Base-by-base conservation (phyloP, 2,797 vertebrate genomes). In the Neoniphon sammara region DNA sequence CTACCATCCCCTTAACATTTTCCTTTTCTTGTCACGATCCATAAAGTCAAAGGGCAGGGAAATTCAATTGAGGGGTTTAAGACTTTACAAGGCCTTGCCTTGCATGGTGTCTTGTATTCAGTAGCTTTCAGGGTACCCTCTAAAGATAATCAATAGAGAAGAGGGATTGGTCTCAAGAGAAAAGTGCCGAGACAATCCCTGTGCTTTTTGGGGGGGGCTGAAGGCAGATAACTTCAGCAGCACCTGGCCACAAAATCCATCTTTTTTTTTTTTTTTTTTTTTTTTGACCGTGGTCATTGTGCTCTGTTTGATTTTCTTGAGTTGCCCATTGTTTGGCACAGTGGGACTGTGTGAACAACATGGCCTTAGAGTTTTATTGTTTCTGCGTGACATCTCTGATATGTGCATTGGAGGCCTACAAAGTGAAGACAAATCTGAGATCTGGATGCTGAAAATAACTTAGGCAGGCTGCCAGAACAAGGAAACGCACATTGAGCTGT, bases 401-500 rank as follows among this genome's bases (percentile, higher is more conserved):
- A 87, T 88, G 83, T 87, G 77, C 75, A 82, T 59, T 42, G 69
- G 77, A 78, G 85, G 76, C 86, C 81, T 70, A 69, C 82, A 74
- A 88, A 91, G 87, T 69, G 77, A 68, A 90, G 83, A 86, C 86
- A 91, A 80, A 91, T 91, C 89, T 77, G 80, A 90, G 89, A 90
- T 85, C 81, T 84, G 52, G 70, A 83, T 78, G 86, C 89, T 90
- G 82, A 87, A 92, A 93, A 93, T 89, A 91, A 89, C 89, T 78
- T 50, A 81, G 93, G 92, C 91, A 77, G 57, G 34, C 54, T 73
- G 90, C 90, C 93, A 92, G 81, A 86, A 85, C 70, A 82, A 91
- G 90, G 88, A 91, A 90, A 87, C 83, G 58, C 84, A 87, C 75
- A 86, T 81, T 67, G 85, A 84, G 88, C 77, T 78, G 86, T 83